Percentiles rank a stretch among this genome's conserved stretches.
phyloP scores from a whole-genome alignment of 2,888 invertebrate species.

The Nemurella pictetii region DNA sequence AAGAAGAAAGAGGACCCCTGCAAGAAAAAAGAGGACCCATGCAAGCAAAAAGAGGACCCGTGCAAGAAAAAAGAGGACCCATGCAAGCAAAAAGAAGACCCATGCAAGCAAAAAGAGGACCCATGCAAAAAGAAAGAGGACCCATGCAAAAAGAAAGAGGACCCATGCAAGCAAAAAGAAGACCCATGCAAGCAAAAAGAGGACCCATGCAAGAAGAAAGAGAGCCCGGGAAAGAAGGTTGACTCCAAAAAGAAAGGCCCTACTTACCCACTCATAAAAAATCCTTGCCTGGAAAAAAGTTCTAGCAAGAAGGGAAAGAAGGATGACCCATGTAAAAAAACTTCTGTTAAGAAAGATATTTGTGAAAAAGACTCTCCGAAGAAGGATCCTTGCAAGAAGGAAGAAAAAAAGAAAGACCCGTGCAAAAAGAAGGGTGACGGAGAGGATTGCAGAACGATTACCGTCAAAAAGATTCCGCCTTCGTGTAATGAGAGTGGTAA shows the following conservation, averaged over 20 bases:
- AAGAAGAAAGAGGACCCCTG: conserved; percentile 4
- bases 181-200: not conserved
- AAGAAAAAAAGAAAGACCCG: not conserved
- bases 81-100: not conserved
- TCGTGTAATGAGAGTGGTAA: too few relatives aligned
- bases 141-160: not conserved
- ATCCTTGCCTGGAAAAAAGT: not conserved
- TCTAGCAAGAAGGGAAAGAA: too few relatives aligned
- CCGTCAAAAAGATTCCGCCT: too few relatives aligned
- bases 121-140: not conserved
- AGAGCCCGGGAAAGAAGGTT: not conserved
- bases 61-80: not conserved
- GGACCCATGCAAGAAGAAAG: not conserved
- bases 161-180: not conserved
- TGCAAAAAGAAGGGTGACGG: not conserved
- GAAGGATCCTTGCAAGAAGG: conserved; percentile 4
- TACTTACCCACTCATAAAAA: not conserved
- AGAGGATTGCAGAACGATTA: too few relatives aligned
- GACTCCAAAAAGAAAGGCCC: not conserved
- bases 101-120: not conserved
- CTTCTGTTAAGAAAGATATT: too few relatives aligned
- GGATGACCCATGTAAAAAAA: not conserved
- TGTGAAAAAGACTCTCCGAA: not conserved
- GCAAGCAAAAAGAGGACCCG: not conserved
- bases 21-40: not conserved